A percentile compares a stretch with the other conserved stretches of the same genome.
Evolutionary conservation across 2,888 invertebrate genomes (phyloP).

Genomic region (Cactoblastis cactorum): DNA sequence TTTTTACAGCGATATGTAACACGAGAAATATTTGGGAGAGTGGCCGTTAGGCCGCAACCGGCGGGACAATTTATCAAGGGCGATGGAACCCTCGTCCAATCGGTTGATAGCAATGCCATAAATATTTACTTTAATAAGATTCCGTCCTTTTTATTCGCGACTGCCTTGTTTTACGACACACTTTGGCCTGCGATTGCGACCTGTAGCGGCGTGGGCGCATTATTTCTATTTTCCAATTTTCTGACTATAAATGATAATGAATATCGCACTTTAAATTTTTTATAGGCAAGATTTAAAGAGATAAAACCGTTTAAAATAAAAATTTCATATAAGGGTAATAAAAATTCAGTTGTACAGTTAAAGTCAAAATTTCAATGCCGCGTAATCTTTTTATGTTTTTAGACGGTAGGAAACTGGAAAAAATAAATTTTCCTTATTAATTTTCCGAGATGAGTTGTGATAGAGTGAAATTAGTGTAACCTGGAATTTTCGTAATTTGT

Average conservation of each 20-base stretch:
- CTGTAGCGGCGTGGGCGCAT: slow-evolving; percentile 56
- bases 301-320: slow-evolving; percentile 6
- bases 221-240: slow-evolving; percentile 54
- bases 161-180: slow-evolving; percentile 70
- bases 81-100: slow-evolving; percentile 73
- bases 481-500: slow-evolving; percentile 10
- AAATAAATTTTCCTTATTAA: slow-evolving; percentile 11
- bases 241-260: slow-evolving; percentile 40
- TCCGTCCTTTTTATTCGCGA: slow-evolving; percentile 71
- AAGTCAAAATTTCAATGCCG: slow-evolving; percentile 9
- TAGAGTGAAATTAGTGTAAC: slow-evolving; percentile 14
- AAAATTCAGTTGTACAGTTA: slow-evolving; percentile 6
- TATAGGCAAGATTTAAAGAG: slow-evolving; percentile 19
- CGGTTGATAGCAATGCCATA: slow-evolving; percentile 76
- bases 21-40: slow-evolving; percentile 63
- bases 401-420: slow-evolving; percentile 6
- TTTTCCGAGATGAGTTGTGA: slow-evolving; percentile 10
- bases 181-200: slow-evolving; percentile 63
- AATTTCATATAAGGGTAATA: background rate
- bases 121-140: slow-evolving; percentile 80
- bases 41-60: slow-evolving; percentile 62
- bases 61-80: slow-evolving; percentile 73
- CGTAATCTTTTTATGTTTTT: slow-evolving; percentile 10
- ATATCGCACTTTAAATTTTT: background rate
- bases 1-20: slow-evolving; percentile 61